These are phyloP conservation scores for Sorex araneus DNA, from an alignment of 2,113 vertebrate species.

Conservation along the genomic window DNA sequence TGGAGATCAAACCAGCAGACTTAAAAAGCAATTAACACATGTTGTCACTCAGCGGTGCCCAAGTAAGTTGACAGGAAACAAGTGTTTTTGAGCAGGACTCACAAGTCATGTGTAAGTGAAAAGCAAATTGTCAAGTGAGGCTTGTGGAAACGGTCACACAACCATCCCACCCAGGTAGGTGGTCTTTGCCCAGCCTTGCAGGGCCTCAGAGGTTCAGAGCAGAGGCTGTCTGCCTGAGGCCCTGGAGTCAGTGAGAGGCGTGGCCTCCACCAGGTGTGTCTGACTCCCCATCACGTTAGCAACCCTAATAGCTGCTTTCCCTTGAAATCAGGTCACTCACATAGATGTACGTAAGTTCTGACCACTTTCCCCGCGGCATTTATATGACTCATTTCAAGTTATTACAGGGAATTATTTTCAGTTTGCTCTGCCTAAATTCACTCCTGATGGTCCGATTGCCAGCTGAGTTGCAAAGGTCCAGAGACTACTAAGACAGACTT, in stretches of 20 bases:
- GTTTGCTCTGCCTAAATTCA: not conserved
- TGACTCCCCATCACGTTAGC: not conserved
- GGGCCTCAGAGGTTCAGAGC: not conserved
- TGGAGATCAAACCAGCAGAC: constrained; percentile 52
- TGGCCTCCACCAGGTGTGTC: not conserved
- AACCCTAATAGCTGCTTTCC: not conserved
- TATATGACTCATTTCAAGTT: not conserved
- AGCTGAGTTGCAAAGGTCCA: not conserved
- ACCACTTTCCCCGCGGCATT: not conserved
- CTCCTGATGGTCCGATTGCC: not conserved
- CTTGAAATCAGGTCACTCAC: not conserved
- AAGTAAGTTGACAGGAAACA: constrained; percentile 2
- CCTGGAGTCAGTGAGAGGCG: not conserved
- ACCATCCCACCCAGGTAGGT: not conserved
- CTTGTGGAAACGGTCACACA: not conserved
- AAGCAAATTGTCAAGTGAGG: not conserved
- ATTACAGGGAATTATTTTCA: not conserved
- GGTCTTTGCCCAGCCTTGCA: not conserved
- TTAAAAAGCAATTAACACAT: constrained; percentile 30
- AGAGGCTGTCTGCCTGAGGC: not conserved
- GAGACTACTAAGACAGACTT: not conserved
- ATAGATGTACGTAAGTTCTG: not conserved
- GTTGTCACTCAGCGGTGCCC: not conserved
- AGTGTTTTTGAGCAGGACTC: not conserved
- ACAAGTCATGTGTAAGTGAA: not conserved